A percentile compares a stretch with the other conserved stretches of the same genome.
Conservation (phyloP, 2,797 vertebrate species). For the Hipposideros larvatus region DNA sequence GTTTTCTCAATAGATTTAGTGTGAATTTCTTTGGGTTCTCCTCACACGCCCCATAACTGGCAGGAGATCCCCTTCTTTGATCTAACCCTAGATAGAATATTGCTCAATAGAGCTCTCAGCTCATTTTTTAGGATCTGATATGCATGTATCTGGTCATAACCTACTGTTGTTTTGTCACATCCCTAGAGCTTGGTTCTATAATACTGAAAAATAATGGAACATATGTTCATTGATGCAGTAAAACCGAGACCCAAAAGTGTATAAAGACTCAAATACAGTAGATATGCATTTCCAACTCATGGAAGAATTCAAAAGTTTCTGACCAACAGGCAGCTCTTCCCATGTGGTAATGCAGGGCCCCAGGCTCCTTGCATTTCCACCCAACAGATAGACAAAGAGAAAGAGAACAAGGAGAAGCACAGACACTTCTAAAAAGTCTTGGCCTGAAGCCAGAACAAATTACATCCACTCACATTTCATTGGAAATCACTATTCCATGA, state of each 20-base stretch:
- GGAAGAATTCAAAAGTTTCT: not conserved
- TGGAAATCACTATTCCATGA: not conserved
- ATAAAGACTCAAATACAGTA: not conserved
- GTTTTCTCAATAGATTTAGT: not conserved
- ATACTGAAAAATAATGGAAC: constrained; percentile 33
- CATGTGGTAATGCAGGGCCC: not conserved
- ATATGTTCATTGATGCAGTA: not conserved
- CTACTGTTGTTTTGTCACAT: not conserved
- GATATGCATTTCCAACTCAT: not conserved
- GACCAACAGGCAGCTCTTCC: not conserved
- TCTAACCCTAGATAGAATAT: not conserved
- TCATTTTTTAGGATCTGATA: not conserved
- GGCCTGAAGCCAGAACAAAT: not conserved
- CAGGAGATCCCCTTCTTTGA: not conserved
- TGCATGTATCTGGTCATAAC: not conserved
- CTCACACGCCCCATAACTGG: not conserved
- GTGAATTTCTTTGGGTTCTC: not conserved
- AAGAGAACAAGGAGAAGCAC: not conserved
- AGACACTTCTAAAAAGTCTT: not conserved
- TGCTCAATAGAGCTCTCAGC: not conserved
- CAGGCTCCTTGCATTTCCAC: not conserved
- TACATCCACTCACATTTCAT: not conserved
- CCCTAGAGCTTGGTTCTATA: not conserved
- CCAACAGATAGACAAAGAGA: not conserved
- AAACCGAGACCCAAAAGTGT: not conserved